phyloP scores from a whole-genome alignment of 2,797 vertebrate species.

The Melanotaenia maccullochi region DNA sequence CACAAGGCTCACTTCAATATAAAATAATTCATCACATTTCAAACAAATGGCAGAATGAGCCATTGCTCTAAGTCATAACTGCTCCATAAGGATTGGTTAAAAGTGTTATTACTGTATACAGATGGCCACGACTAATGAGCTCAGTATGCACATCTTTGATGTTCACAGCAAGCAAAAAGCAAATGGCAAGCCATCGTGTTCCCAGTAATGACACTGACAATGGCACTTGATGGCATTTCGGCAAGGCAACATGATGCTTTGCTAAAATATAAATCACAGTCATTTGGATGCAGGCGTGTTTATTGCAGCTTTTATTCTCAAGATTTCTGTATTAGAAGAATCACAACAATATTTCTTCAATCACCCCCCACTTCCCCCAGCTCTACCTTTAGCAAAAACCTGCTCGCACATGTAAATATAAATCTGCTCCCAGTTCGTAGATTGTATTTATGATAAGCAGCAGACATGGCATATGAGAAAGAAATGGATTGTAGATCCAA shows the following conservation, averaged over 20 bases:
- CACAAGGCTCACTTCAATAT: conserved; percentile 47
- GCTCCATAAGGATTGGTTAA: conserved; percentile 71
- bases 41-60: conserved; percentile 61
- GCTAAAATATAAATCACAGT: conserved; percentile 73
- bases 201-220: conserved; percentile 75
- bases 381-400: conserved; percentile 41
- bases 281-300: conserved; percentile 64
- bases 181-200: conserved; percentile 69
- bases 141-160: conserved; percentile 78
- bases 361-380: conserved; percentile 33
- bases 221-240: conserved; percentile 44
- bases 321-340: conserved; percentile 55
- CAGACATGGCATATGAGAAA: conserved; percentile 70
- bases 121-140: conserved; percentile 85
- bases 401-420: conserved; percentile 71
- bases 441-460: conserved; percentile 78
- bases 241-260: conserved; percentile 41
- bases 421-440: conserved; percentile 63
- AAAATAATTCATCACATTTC: conserved; percentile 55
- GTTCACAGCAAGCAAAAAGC: conserved; percentile 70
- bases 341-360: conserved; percentile 52
- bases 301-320: conserved; percentile 59
- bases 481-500: conserved; percentile 78
- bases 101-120: conserved; percentile 77
- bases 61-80: conserved; percentile 76